Conservation (phyloP, 2,888 invertebrate genomes). For the Ophonus ardosiacus region DNA sequence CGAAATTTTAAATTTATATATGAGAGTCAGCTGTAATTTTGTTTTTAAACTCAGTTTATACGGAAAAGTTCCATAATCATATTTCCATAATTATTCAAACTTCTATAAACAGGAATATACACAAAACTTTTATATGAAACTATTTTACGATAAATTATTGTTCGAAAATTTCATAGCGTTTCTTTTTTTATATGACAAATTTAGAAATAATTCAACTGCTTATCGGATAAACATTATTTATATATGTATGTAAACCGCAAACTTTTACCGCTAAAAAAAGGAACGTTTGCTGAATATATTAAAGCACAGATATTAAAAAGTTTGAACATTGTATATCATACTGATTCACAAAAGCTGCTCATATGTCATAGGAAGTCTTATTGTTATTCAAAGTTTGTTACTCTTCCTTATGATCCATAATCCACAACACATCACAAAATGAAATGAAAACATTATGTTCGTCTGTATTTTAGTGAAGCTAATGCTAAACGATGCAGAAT, state of each 20-base stretch:
- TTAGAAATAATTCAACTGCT: not conserved
- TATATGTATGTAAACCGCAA: not conserved
- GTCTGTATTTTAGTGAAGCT: not conserved
- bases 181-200: not conserved
- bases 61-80: too few species aligned
- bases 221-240: not conserved
- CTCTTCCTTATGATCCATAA: constrained; percentile 14
- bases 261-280: not conserved
- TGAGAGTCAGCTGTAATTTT: too few species aligned
- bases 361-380: constrained; percentile 29
- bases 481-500: constrained; percentile 9
- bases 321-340: constrained; percentile 23
- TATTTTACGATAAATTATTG: not conserved
- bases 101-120: not conserved
- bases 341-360: constrained; percentile 2
- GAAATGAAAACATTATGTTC: constrained; percentile 12
- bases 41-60: too few species aligned
- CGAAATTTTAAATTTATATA: too few species aligned
- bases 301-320: constrained; percentile 40
- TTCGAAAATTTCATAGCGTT: not conserved
- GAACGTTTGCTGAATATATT: not conserved
- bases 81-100: not conserved
- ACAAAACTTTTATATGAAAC: too few species aligned
- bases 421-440: constrained; percentile 4
- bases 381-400: constrained; percentile 43